Conservation (phyloP, 2,797 vertebrate genomes). For the Phoeniculus purpureus region DNA sequence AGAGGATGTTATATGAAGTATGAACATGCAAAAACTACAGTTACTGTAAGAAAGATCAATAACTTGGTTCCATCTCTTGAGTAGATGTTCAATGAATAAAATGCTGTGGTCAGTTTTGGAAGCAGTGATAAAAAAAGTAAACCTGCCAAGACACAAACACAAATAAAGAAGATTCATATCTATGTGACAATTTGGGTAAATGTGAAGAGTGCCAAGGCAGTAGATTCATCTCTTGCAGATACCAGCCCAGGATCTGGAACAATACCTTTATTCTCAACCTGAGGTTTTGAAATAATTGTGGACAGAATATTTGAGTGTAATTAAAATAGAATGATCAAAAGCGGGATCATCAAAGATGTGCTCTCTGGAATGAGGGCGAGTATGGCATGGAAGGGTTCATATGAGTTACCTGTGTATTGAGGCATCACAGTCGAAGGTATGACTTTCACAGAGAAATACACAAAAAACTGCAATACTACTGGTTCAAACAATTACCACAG, state of each 20-base stretch:
- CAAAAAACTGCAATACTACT: not conserved
- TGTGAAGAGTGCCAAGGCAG: not conserved
- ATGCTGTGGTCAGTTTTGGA: not conserved
- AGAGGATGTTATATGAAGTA: not conserved
- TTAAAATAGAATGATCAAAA: not conserved
- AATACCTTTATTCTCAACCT: not conserved
- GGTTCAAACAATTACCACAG: not conserved
- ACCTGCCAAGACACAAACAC: not conserved
- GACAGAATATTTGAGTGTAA: not conserved
- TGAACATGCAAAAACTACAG: not conserved
- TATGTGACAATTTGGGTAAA: not conserved
- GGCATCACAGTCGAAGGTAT: not conserved
- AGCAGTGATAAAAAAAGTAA: not conserved
- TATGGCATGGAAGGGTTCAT: not conserved
- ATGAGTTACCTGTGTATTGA: not conserved
- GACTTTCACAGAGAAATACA: not conserved
- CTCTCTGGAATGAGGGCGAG: not conserved
- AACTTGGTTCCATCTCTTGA: not conserved
- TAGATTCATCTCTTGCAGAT: not conserved
- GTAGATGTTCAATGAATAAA: not conserved
- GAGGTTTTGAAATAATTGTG: not conserved
- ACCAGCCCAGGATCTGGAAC: not conserved
- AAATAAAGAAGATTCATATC: not conserved
- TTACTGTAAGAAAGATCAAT: not conserved
- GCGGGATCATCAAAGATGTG: not conserved